phyloP scores from a whole-genome alignment of 2,113 vertebrate genomes.

The Cyanoramphus novaezelandiae region DNA sequence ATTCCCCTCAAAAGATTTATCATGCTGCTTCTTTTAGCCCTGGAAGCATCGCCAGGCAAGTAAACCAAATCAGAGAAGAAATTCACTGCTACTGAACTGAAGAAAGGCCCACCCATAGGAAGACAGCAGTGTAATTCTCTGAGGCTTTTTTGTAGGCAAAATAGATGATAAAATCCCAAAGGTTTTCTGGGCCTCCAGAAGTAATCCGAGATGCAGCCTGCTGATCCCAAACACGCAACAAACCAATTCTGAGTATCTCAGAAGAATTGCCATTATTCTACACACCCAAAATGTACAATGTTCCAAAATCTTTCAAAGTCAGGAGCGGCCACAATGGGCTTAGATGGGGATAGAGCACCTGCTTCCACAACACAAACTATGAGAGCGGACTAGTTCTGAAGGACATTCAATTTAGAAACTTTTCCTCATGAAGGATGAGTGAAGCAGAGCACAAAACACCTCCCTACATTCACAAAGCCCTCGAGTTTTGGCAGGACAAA shows the following conservation, averaged over 20 bases:
- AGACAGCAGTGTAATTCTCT: background rate
- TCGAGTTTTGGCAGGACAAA: background rate
- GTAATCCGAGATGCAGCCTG: background rate
- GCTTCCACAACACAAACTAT: background rate
- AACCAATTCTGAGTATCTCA: background rate
- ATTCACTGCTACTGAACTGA: background rate
- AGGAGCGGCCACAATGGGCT: background rate
- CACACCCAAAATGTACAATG: background rate
- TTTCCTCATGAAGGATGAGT: background rate
- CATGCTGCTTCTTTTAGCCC: background rate
- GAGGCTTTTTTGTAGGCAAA: background rate
- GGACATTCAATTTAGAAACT: background rate
- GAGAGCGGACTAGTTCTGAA: background rate
- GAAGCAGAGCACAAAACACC: background rate
- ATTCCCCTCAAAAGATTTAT: background rate
- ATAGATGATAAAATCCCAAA: background rate
- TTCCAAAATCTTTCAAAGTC: background rate
- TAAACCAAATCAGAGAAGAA: background rate
- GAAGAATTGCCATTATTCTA: background rate
- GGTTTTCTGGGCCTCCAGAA: background rate
- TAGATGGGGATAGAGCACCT: background rate
- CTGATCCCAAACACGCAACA: background rate
- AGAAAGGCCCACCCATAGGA: background rate
- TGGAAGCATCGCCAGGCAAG: background rate
- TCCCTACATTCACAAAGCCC: accelerated